Conservation (phyloP, 2,888 invertebrate species). For the Leptinotarsa haldemani region DNA sequence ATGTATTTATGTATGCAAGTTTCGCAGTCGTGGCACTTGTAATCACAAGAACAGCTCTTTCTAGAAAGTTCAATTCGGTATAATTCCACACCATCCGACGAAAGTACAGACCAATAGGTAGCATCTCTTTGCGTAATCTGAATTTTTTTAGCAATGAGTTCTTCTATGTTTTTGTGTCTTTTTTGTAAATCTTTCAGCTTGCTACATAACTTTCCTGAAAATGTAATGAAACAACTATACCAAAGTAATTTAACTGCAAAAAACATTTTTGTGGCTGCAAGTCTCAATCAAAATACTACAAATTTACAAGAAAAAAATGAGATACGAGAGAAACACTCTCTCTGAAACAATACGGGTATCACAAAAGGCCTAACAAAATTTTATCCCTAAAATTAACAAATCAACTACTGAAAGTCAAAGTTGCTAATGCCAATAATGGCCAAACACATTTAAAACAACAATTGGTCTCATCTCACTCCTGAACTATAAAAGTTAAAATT, state of each 20-base stretch:
- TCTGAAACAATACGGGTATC: no score
- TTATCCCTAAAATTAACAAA: no score
- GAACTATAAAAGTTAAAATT: no score
- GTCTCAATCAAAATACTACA: no score
- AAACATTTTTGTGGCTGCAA: not conserved
- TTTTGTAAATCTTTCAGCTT: slow-evolving; percentile 5
- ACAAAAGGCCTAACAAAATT: no score
- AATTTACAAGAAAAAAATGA: no score
- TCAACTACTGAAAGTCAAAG: no score
- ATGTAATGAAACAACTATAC: not conserved
- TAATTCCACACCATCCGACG: not conserved
- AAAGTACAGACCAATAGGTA: not conserved
- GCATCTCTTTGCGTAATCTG: not conserved
- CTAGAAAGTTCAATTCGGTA: slow-evolving; percentile 6
- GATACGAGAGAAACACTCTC: no score
- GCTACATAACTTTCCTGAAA: slow-evolving; percentile 6
- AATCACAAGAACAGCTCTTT: slow-evolving; percentile 15
- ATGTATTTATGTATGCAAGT: slow-evolving; percentile 28
- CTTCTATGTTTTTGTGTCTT: not conserved
- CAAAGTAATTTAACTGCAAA: not conserved
- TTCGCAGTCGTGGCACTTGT: slow-evolving; percentile 19
- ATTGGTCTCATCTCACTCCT: no score
- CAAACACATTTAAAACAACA: no score
- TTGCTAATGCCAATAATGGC: no score
- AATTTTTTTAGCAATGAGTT: not conserved